Evolutionary conservation across 2,797 vertebrate genomes (phyloP).

Genomic region (Scarus forsteni): DNA sequence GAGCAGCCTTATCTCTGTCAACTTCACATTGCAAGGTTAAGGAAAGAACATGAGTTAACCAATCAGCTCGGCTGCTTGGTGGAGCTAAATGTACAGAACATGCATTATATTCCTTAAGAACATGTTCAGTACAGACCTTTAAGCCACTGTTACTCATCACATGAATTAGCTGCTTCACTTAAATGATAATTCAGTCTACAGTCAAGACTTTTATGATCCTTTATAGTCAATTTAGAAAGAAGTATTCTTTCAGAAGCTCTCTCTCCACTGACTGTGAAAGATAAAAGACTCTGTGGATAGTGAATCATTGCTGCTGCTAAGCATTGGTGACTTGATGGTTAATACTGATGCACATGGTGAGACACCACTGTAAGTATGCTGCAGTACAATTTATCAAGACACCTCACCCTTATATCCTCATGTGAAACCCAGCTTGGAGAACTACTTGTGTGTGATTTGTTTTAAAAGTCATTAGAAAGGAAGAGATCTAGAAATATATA

Average conservation of each 20-base stretch:
- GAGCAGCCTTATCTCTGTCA: slow-evolving; percentile 58
- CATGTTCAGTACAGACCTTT: not conserved
- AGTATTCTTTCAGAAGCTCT: not conserved
- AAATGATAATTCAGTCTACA: not conserved
- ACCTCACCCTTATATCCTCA: not conserved
- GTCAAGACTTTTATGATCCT: slow-evolving; percentile 1
- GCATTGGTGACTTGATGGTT: not conserved
- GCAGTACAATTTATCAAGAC: not conserved
- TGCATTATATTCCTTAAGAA: not conserved
- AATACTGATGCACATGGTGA: not conserved
- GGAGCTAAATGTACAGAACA: slow-evolving; percentile 12
- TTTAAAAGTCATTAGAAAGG: too few species aligned
- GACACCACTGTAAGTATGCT: not conserved
- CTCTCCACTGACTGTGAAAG: not conserved
- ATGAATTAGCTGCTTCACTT: slow-evolving; percentile 1
- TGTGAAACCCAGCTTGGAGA: not conserved
- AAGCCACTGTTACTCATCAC: not conserved
- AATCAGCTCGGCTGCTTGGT: slow-evolving; percentile 19
- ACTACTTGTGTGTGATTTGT: too few species aligned
- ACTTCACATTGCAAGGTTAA: slow-evolving; percentile 67
- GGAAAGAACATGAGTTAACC: slow-evolving; percentile 36
- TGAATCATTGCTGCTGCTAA: slow-evolving; percentile 1
- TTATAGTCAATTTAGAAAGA: not conserved
- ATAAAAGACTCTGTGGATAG: not conserved
- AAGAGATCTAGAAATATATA: too few species aligned